phyloP scores from a whole-genome alignment of 2,797 vertebrate genomes.

The Paramormyrops hopkinsi region DNA sequence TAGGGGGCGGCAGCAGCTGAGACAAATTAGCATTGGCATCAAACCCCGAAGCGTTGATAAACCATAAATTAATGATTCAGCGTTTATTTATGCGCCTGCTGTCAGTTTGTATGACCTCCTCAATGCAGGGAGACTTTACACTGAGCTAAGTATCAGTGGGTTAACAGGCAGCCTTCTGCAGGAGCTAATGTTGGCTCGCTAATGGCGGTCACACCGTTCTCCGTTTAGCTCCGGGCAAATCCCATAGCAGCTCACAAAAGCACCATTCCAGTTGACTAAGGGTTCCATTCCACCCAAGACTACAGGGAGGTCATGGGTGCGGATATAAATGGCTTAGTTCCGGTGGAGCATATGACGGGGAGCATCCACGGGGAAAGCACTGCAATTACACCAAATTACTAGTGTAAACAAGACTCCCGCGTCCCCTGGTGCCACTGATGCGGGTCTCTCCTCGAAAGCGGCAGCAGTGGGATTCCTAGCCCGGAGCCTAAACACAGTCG shows the following conservation, averaged over 20 bases:
- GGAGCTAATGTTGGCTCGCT: neutral
- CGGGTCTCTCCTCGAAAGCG: neutral
- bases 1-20: neutral
- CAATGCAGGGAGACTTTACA: neutral
- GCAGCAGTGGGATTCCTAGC: neutral
- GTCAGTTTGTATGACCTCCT: neutral
- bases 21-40: neutral
- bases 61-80: neutral
- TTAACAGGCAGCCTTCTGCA: neutral
- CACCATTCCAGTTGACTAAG: neutral
- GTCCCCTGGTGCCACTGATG: neutral
- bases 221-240: neutral
- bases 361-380: neutral
- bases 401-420: neutral
- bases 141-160: neutral
- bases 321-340: neutral
- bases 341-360: neutral
- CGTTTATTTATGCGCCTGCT: neutral
- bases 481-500: neutral
- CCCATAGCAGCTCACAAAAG: neutral
- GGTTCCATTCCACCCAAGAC: neutral
- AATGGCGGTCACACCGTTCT: neutral
- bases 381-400: conserved; percentile 1
- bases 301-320: neutral
- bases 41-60: neutral